Evolutionary conservation across 2,113 vertebrate species (phyloP).

Genomic region (Agapornis roseicollis): DNA sequence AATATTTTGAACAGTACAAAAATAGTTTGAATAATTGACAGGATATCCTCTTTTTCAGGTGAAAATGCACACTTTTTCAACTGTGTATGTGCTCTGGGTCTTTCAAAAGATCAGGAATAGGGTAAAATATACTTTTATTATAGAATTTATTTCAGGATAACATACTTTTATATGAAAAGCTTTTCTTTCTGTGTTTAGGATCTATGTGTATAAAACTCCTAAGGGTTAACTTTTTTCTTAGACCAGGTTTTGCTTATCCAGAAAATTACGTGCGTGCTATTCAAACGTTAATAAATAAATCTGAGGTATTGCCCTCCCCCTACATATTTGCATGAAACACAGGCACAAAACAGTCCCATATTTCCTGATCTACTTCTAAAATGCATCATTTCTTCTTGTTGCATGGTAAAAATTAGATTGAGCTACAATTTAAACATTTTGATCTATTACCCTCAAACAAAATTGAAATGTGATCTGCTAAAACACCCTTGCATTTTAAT

Average conservation of each 20-base stretch:
- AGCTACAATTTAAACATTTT: not conserved
- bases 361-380: not conserved
- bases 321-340: not conserved
- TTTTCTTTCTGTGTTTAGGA: not conserved
- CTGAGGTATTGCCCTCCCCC: not conserved
- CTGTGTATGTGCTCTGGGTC: not conserved
- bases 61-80: not conserved
- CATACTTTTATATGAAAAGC: not conserved
- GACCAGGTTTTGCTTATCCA: not conserved
- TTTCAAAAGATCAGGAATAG: not conserved
- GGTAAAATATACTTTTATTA: not conserved
- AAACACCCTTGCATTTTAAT: not conserved
- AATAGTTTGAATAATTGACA: not conserved
- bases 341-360: fast-evolving
- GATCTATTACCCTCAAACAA: not conserved
- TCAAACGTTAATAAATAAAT: not conserved
- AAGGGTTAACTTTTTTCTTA: not conserved
- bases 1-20: not conserved
- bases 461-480: not conserved
- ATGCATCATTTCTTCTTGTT: not conserved
- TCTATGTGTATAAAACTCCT: not conserved
- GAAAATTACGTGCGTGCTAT: not conserved
- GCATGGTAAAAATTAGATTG: not conserved
- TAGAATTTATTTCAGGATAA: not conserved
- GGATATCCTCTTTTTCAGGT: not conserved